phyloP scores from a whole-genome alignment of 2,888 invertebrate species.

The Dasypogon diadema region DNA sequence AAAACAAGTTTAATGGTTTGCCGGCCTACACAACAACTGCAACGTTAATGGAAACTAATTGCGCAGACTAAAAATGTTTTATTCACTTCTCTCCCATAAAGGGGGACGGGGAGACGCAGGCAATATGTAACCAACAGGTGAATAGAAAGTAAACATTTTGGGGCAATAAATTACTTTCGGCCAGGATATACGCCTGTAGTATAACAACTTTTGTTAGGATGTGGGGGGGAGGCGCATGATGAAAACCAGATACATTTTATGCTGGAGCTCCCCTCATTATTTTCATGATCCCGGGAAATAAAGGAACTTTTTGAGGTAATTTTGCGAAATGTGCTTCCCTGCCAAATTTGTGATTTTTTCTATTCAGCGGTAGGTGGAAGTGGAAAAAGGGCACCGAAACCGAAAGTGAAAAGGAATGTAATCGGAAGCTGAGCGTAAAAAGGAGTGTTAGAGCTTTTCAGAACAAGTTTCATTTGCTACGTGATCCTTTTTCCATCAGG shows the following conservation, averaged over 20 bases:
- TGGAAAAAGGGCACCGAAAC: neutral
- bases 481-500: constrained; percentile 44
- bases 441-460: constrained; percentile 12
- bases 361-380: neutral
- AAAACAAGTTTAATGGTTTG: constrained; percentile 8
- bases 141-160: constrained; percentile 34
- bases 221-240: neutral
- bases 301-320: constrained; percentile 28
- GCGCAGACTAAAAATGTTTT: neutral
- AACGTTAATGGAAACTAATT: constrained; percentile 32
- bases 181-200: constrained; percentile 12
- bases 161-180: constrained; percentile 24
- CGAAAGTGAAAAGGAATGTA: constrained; percentile 20
- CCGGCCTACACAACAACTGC: neutral
- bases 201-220: constrained; percentile 19
- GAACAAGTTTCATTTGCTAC: constrained; percentile 22
- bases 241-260: neutral
- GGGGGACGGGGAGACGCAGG: neutral
- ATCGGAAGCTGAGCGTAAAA: constrained; percentile 19
- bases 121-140: neutral
- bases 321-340: constrained; percentile 2
- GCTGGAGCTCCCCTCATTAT: neutral
- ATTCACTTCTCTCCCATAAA: constrained; percentile 11
- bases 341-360: constrained; percentile 8
- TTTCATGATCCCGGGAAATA: neutral